Conservation (phyloP, 2,888 invertebrate genomes). For the Drosophila algonquin region DNA sequence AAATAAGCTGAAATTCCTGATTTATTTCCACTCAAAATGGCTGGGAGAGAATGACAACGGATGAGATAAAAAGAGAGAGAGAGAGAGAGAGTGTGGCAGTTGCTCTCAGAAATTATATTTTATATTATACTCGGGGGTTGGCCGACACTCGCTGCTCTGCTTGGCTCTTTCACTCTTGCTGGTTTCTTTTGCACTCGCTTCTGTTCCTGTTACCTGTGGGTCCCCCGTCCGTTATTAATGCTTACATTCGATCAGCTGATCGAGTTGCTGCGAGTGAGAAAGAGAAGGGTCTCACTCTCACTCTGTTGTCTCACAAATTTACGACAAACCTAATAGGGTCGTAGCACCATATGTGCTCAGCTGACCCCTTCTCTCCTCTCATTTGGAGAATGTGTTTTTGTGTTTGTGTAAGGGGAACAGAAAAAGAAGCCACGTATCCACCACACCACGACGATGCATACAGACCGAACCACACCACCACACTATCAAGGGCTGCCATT, state of each 20-base stretch:
- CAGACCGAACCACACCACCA: neutral
- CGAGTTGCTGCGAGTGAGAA: constrained; percentile 25
- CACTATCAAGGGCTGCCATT: constrained; percentile 14
- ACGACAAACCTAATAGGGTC: constrained; percentile 39
- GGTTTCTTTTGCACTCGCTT: constrained; percentile 16
- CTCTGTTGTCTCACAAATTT: constrained; percentile 9
- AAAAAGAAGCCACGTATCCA: neutral
- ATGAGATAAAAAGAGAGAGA: constrained; percentile 9
- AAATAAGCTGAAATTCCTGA: constrained; percentile 35
- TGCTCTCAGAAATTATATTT: constrained; percentile 6
- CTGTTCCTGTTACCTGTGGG: constrained; percentile 45
- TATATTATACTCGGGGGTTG: constrained; percentile 41
- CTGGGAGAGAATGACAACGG: constrained; percentile 17
- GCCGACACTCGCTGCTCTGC: no score
- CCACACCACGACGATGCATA: constrained; percentile 23
- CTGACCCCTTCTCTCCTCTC: constrained; percentile 29
- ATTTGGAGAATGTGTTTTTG: neutral
- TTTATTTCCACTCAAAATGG: constrained; percentile 64
- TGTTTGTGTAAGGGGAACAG: constrained; percentile 3
- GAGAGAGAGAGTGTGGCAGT: constrained; percentile 1
- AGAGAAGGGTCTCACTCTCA: neutral
- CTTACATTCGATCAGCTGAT: constrained; percentile 70
- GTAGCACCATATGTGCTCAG: constrained; percentile 12
- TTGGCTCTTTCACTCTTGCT: constrained; percentile 19
- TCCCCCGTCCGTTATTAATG: neutral